These are phyloP conservation scores for Nesogale talazaci DNA, from an alignment of 2,113 vertebrate species.

Conservation along the genomic window DNA sequence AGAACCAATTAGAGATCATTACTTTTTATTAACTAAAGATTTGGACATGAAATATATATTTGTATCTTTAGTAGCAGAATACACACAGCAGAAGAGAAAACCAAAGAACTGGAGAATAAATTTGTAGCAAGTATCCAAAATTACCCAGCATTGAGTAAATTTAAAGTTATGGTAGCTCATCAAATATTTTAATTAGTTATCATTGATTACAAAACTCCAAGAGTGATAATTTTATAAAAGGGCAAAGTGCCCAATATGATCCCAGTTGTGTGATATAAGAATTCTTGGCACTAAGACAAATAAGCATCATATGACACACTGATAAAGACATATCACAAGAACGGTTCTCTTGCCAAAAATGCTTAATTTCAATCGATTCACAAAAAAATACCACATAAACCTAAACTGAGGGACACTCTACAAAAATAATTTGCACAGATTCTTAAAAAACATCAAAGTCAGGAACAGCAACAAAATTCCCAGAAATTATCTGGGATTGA, in stretches of 20 bases:
- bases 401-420: neutral
- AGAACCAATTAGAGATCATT: neutral
- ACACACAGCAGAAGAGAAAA: constrained; percentile 50
- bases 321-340: neutral
- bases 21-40: neutral
- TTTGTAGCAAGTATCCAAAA: constrained; percentile 20
- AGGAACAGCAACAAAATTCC: constrained; percentile 28
- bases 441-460: neutral
- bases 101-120: constrained; percentile 45
- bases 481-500: neutral
- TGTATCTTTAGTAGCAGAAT: neutral
- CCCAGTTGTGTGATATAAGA: neutral
- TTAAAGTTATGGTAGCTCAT: neutral
- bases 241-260: neutral
- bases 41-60: constrained; percentile 38
- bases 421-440: neutral
- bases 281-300: neutral
- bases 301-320: neutral
- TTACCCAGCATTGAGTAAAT: neutral
- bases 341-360: neutral
- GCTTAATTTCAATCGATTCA: neutral
- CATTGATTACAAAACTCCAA: constrained; percentile 24
- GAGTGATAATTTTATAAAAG: neutral
- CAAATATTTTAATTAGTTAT: constrained; percentile 1
- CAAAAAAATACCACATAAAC: constrained; percentile 13